These are phyloP conservation scores for Fissipunctia ypsillon DNA, from an alignment of 2,888 invertebrate species.

Conservation along the genomic window DNA sequence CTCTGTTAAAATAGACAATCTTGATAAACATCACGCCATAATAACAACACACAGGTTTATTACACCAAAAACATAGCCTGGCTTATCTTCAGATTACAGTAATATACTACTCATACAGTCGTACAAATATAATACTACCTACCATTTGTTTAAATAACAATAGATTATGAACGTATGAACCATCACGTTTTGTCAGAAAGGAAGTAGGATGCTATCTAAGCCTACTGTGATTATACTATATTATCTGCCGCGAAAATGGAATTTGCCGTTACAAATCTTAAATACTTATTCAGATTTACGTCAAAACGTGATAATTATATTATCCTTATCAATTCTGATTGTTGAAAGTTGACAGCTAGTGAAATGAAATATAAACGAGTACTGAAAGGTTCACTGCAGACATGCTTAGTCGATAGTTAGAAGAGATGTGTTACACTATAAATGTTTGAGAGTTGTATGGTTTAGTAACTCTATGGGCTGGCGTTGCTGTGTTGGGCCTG, in stretches of 20 bases:
- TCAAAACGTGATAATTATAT: slow-evolving; percentile 10
- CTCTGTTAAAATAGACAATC: neutral
- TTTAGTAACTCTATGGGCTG: neutral
- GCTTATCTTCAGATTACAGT: slow-evolving; percentile 19
- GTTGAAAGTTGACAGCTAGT: neutral
- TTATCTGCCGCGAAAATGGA: slow-evolving; percentile 42
- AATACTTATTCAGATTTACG: slow-evolving; percentile 26
- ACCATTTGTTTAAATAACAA: slow-evolving; percentile 4
- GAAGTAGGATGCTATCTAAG: slow-evolving; percentile 30
- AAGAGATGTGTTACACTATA: neutral
- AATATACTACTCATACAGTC: neutral
- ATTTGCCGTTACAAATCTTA: slow-evolving; percentile 36
- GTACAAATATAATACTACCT: neutral
- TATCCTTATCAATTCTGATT: slow-evolving; percentile 17
- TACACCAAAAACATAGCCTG: slow-evolving; percentile 6
- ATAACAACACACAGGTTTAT: slow-evolving; percentile 3
- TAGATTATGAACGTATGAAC: neutral
- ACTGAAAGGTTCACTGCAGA: neutral
- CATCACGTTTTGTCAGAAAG: slow-evolving; percentile 14
- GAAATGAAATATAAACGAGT: neutral
- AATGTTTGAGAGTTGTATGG: neutral
- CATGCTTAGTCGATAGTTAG: no score
- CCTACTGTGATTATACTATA: slow-evolving; percentile 13
- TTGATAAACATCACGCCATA: neutral
- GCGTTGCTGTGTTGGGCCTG: neutral